phyloP scores from a whole-genome alignment of 2,888 invertebrate species.

The Panopea generosa region DNA sequence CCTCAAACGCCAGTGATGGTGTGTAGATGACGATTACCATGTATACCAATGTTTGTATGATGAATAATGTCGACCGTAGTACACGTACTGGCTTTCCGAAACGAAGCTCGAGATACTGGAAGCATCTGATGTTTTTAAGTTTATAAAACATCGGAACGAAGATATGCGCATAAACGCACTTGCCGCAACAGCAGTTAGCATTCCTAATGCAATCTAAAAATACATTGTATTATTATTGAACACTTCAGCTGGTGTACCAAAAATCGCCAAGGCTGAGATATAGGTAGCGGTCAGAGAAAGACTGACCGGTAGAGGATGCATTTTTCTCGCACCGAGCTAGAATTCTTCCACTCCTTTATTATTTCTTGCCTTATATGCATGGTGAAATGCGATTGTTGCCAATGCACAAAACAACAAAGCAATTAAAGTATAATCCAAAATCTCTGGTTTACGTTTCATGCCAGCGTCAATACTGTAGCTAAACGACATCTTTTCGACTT shows the following conservation, averaged over 20 bases:
- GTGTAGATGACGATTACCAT: constrained; percentile 57
- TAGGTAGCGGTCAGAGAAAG: constrained; percentile 80
- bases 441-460: constrained; percentile 45
- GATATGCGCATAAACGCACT: constrained; percentile 48
- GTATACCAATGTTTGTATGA: constrained; percentile 49
- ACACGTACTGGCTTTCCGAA: constrained; percentile 35
- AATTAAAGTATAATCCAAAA: constrained; percentile 60
- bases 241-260: constrained; percentile 65
- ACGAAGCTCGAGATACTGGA: constrained; percentile 53
- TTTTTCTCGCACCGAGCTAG: constrained; percentile 80
- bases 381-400: constrained; percentile 76
- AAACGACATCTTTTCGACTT: constrained; percentile 12
- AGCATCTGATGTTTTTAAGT: constrained; percentile 59
- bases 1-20: constrained; percentile 82
- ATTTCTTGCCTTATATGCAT: constrained; percentile 86
- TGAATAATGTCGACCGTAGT: constrained; percentile 33
- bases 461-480: constrained; percentile 48
- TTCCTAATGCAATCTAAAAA: constrained; percentile 55
- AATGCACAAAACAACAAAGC: constrained; percentile 53
- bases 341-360: constrained; percentile 86
- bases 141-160: constrained; percentile 61
- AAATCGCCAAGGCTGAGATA: constrained; percentile 63
- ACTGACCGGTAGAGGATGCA: constrained; percentile 82
- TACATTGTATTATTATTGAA: constrained; percentile 64
- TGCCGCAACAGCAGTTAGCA: constrained; percentile 73